Evolutionary conservation across 2,888 invertebrate genomes (phyloP).

Genomic region (Ametastegia equiseti): DNA sequence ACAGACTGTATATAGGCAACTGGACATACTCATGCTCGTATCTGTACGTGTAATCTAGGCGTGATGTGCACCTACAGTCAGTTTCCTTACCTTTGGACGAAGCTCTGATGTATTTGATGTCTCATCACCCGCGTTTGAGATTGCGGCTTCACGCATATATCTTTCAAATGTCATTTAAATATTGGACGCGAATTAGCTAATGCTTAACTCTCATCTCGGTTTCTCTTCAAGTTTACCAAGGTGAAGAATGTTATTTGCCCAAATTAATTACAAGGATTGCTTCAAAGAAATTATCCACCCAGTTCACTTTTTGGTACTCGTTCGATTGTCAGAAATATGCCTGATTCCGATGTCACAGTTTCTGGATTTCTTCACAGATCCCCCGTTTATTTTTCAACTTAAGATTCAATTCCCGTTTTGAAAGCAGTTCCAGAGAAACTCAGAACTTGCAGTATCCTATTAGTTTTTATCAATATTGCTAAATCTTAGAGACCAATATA

Average conservation of each 20-base stretch:
- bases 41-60: not conserved
- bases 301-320: not conserved
- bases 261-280: not conserved
- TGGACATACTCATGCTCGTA: not conserved
- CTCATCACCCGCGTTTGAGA: not conserved
- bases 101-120: not conserved
- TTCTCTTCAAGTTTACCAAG: not conserved
- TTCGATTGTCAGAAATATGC: not conserved
- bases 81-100: not conserved
- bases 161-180: not conserved
- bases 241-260: not conserved
- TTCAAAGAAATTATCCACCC: not conserved
- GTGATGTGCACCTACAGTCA: not conserved
- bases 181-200: not conserved
- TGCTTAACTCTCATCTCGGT: not conserved
- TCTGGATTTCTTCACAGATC: not conserved
- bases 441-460: not conserved
- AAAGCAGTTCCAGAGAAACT: not conserved
- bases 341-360: not conserved
- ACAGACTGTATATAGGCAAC: not conserved
- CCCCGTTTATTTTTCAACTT: not conserved
- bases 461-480: not conserved
- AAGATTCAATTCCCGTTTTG: not conserved
- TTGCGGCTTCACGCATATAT: not conserved
- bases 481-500: not conserved